Evolutionary conservation across 1,140 invertebrate genomes (phyloP).

Genomic region (Stratiolaelaps scimitus): DNA sequence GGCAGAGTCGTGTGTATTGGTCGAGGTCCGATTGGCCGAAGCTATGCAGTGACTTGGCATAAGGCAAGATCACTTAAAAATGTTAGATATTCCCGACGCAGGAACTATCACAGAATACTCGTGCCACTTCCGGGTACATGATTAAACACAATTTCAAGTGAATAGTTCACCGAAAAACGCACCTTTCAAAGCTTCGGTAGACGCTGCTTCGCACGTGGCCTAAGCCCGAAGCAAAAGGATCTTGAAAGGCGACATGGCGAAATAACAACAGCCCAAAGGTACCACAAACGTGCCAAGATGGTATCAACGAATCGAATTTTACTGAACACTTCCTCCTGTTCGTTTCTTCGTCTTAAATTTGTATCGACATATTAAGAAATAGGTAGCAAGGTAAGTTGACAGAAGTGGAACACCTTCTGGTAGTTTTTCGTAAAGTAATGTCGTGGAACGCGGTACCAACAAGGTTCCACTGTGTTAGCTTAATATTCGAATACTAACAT

Average conservation of each 20-base stretch:
- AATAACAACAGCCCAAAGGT: not conserved
- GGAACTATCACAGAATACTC: too few relatives aligned
- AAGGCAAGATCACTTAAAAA: too few relatives aligned
- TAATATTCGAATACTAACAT: slow-evolving; percentile 8
- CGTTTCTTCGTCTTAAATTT: not conserved
- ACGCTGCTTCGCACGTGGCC: slow-evolving; percentile 16
- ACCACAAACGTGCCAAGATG: slow-evolving; percentile 9
- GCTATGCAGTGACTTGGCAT: too few relatives aligned
- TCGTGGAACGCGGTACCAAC: not conserved
- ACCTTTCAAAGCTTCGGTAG: slow-evolving; percentile 3
- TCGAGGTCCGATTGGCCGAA: too few relatives aligned
- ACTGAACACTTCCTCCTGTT: not conserved
- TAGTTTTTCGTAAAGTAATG: too few relatives aligned
- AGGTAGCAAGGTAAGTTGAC: too few relatives aligned
- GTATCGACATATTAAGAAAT: too few relatives aligned
- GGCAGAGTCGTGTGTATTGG: too few relatives aligned
- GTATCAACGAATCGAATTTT: slow-evolving; percentile 5
- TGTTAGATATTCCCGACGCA: too few relatives aligned
- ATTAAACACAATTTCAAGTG: too few relatives aligned
- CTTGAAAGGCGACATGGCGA: slow-evolving; percentile 10
- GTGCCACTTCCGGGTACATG: too few relatives aligned
- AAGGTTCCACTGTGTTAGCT: not conserved
- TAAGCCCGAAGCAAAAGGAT: not conserved
- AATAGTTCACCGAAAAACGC: slow-evolving; percentile 2
- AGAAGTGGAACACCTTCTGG: too few relatives aligned